Percentiles rank a stretch among this genome's conserved stretches.
These are phyloP conservation scores for Lissonota sp. DNA, from an alignment of 2,888 invertebrate species.

Conservation along the genomic window DNA sequence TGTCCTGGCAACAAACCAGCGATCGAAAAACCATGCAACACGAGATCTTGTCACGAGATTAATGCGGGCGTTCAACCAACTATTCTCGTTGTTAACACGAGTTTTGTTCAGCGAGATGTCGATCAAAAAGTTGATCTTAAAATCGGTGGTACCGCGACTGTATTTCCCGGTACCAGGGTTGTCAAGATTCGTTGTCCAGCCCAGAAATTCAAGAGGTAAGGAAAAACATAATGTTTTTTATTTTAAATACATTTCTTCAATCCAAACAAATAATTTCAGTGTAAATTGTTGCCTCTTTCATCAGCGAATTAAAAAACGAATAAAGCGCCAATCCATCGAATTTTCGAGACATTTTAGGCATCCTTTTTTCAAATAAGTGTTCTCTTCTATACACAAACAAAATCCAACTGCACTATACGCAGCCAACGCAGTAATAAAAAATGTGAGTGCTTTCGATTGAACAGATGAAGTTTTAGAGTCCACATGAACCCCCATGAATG, in stretches of 20 bases:
- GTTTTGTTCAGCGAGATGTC: constrained; percentile 93
- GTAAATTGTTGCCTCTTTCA: too few species aligned
- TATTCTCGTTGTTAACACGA: constrained; percentile 90
- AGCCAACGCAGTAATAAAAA: constrained; percentile 30
- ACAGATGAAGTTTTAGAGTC: constrained; percentile 52
- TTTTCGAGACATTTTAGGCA: too few species aligned
- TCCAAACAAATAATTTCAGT: too few species aligned
- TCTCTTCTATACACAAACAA: neutral
- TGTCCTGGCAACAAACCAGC: constrained; percentile 91
- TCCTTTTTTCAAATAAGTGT: neutral
- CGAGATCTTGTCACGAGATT: constrained; percentile 89
- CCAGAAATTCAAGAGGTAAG: constrained; percentile 87
- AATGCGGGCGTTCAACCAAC: constrained; percentile 90
- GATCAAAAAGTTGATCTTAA: constrained; percentile 92
- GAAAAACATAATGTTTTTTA: constrained; percentile 5
- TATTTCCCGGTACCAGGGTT: constrained; percentile 93
- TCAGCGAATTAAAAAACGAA: too few species aligned
- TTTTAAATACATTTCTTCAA: too few species aligned
- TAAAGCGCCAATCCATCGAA: too few species aligned
- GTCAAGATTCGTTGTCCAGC: constrained; percentile 98
- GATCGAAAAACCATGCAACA: constrained; percentile 93
- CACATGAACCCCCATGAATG: constrained; percentile 23
- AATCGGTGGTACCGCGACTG: constrained; percentile 95
- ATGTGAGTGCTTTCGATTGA: constrained; percentile 27
- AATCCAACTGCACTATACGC: neutral